Evolutionary conservation across 1,140 invertebrate species (phyloP).

Genomic region (Tetramorium simillimum): DNA sequence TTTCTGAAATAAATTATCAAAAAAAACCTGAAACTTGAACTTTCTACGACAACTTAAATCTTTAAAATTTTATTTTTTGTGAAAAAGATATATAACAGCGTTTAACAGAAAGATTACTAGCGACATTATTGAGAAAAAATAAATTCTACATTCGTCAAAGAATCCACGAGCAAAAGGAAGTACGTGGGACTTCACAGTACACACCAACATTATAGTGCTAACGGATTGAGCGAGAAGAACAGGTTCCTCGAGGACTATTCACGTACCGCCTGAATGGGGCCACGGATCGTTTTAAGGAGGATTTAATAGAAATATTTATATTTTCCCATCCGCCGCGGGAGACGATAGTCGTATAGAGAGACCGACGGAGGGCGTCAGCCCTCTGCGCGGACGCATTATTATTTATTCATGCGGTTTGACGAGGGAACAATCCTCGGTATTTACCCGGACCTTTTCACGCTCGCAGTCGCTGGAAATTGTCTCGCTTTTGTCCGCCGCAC

Average conservation of each 20-base stretch:
- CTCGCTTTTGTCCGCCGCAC: slow-evolving; percentile 66
- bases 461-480: slow-evolving; percentile 75
- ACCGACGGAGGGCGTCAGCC: slow-evolving; percentile 39
- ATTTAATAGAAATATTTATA: slow-evolving; percentile 83
- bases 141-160: slow-evolving; percentile 20
- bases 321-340: slow-evolving; percentile 71
- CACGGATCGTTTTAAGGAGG: slow-evolving; percentile 77
- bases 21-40: background rate
- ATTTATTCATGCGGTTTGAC: slow-evolving; percentile 82
- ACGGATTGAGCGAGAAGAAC: slow-evolving; percentile 47
- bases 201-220: slow-evolving; percentile 26
- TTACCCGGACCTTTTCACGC: slow-evolving; percentile 79
- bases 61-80: background rate
- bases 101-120: slow-evolving; percentile 1
- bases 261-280: slow-evolving; percentile 41
- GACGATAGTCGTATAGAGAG: slow-evolving; percentile 26
- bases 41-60: background rate
- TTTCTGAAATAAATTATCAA: slow-evolving; percentile 23
- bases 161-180: background rate
- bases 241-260: slow-evolving; percentile 52
- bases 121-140: slow-evolving; percentile 10
- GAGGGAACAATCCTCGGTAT: slow-evolving; percentile 81
- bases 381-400: slow-evolving; percentile 73
- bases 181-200: slow-evolving; percentile 15
- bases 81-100: background rate